Evolutionary conservation across 1,140 invertebrate genomes (phyloP).

Genomic region (Calephelis nemesis): DNA sequence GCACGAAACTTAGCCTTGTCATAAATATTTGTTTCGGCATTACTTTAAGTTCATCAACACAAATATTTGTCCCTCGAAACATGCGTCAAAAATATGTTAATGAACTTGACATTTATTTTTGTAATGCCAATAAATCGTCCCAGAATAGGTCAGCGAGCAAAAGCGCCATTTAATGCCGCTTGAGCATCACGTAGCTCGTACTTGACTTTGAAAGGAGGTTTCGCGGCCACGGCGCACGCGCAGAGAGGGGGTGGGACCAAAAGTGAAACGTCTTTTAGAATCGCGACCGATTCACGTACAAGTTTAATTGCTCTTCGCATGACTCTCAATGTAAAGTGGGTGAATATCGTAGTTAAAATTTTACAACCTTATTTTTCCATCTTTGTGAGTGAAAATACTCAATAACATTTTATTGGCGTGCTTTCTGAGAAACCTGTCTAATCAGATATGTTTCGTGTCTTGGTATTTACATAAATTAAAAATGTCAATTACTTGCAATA

Average conservation of each 20-base stretch:
- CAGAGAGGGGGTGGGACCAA: conserved; percentile 31
- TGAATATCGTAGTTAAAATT: conserved; percentile 20
- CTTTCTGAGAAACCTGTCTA: neutral
- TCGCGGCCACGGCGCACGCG: conserved; percentile 43
- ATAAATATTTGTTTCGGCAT: neutral
- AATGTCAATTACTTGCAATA: too few species aligned
- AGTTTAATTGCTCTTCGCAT: conserved; percentile 16
- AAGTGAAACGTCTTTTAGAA: conserved; percentile 42
- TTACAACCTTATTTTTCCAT: conserved; percentile 1
- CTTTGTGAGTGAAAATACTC: conserved; percentile 1
- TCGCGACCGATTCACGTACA: conserved; percentile 18
- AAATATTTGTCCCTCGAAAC: neutral
- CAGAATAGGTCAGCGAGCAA: conserved; percentile 10
- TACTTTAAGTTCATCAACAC: neutral
- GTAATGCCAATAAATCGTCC: neutral
- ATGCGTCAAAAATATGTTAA: neutral
- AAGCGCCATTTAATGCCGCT: conserved; percentile 10
- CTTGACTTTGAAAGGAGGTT: conserved; percentile 69
- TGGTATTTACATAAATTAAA: neutral
- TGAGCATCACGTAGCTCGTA: conserved; percentile 35
- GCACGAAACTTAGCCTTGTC: neutral
- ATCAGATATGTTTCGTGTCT: neutral
- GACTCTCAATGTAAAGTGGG: conserved; percentile 15
- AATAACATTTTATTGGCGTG: neutral
- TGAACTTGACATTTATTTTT: conserved; percentile 16